Conservation (phyloP, 2,113 vertebrate genomes). For the Myotis davidii region DNA sequence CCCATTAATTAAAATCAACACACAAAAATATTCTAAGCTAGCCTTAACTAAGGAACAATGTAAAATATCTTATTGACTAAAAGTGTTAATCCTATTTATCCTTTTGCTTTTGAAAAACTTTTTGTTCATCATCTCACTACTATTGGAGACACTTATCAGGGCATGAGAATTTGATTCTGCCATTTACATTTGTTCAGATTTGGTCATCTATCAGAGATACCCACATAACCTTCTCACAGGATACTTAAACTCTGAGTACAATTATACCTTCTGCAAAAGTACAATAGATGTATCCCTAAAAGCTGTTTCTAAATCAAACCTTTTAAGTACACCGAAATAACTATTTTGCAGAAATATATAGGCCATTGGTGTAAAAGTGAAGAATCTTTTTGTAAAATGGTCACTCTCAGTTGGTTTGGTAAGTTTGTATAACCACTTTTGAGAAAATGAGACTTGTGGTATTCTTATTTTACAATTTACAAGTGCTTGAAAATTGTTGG, state of each 20-base stretch:
- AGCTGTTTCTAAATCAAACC: conserved; percentile 52
- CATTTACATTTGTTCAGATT: conserved; percentile 24
- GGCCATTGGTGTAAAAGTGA: conserved; percentile 11
- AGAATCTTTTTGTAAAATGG: conserved; percentile 38
- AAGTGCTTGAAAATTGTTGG: conserved; percentile 20
- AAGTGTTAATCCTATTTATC: conserved; percentile 32
- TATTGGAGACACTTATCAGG: background rate
- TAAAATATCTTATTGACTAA: background rate
- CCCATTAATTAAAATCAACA: conserved; percentile 40
- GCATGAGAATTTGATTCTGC: background rate
- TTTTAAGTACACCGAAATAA: background rate
- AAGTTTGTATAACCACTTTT: background rate
- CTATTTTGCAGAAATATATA: conserved; percentile 39
- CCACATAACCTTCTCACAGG: background rate
- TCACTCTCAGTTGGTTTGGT: conserved; percentile 5
- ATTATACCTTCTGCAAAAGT: background rate
- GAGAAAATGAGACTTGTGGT: background rate
- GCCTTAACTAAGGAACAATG: conserved; percentile 22
- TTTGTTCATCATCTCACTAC: conserved; percentile 21
- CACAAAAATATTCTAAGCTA: conserved; percentile 15
- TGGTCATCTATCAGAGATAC: background rate
- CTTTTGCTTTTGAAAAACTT: conserved; percentile 14
- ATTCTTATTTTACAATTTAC: conserved; percentile 55
- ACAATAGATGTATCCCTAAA: conserved; percentile 29
- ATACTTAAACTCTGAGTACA: conserved; percentile 20